Percentiles rank a stretch among this genome's conserved stretches.
Conservation (phyloP, 2,113 vertebrate genomes). For the Apodemus speciosus region DNA sequence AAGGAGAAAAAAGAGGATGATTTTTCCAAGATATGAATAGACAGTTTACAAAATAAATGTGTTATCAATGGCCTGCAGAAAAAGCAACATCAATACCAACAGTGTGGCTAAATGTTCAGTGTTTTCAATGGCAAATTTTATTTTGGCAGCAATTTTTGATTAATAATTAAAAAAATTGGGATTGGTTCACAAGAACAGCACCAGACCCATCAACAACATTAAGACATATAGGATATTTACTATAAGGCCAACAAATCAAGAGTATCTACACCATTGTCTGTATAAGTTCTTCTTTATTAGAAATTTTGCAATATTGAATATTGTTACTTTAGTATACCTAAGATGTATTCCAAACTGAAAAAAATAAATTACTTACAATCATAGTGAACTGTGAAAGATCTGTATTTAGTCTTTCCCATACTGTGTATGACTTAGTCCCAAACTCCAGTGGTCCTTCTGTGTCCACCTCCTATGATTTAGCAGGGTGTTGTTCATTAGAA, state of each 20-base stretch:
- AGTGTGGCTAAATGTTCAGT: neutral
- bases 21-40: neutral
- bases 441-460: neutral
- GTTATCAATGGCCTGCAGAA: neutral
- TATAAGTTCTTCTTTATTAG: neutral
- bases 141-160: slow-evolving; percentile 15
- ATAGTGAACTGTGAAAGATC: neutral
- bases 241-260: neutral
- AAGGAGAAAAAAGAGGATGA: too few species aligned
- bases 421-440: neutral
- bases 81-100: neutral
- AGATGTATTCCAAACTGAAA: neutral
- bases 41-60: slow-evolving; percentile 36
- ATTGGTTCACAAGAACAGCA: too few species aligned
- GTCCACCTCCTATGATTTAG: neutral
- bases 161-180: too few species aligned
- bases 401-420: neutral
- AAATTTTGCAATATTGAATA: neutral
- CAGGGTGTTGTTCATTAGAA: neutral
- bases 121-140: slow-evolving; percentile 27
- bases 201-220: too few species aligned
- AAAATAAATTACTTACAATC: neutral
- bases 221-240: too few species aligned
- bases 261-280: neutral
- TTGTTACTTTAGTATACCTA: neutral